Percentiles rank a stretch among this genome's conserved stretches.
phyloP scores from a whole-genome alignment of 2,888 invertebrate genomes.

The Trissolcus brochymenae region DNA sequence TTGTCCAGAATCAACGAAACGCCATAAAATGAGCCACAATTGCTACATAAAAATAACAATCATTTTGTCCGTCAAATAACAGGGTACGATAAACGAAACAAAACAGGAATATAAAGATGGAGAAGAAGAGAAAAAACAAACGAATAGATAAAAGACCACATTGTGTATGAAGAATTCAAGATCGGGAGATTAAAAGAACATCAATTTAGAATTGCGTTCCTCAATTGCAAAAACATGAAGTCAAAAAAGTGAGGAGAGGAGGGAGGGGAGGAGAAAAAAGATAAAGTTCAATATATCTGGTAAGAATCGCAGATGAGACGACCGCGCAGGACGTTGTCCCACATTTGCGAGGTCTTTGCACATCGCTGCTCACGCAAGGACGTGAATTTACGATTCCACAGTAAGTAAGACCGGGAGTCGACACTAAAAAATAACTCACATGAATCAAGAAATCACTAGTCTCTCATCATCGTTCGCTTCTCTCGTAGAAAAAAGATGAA shows the following conservation, averaged over 20 bases:
- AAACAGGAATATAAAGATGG: conserved; percentile 30
- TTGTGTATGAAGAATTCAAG: conserved; percentile 37
- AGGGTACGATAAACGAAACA: conserved; percentile 7
- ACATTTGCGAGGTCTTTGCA: conserved; percentile 56
- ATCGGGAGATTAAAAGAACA: conserved; percentile 47
- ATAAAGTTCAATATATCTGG: conserved; percentile 30
- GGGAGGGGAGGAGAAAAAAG: background rate
- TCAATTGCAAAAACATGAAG: conserved; percentile 22
- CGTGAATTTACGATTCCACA: conserved; percentile 53
- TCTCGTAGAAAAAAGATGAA: too few species aligned
- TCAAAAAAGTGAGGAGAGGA: conserved; percentile 8
- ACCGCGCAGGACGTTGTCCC: conserved; percentile 50
- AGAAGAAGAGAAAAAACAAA: conserved; percentile 14
- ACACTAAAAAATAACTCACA: too few species aligned
- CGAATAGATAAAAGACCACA: conserved; percentile 31
- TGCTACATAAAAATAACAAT: conserved; percentile 27
- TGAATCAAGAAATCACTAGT: too few species aligned
- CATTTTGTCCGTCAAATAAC: conserved; percentile 26
- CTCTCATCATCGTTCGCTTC: too few species aligned
- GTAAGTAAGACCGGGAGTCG: conserved; percentile 52
- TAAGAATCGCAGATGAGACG: conserved; percentile 25
- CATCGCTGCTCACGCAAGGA: conserved; percentile 58
- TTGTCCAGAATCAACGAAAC: conserved; percentile 3
- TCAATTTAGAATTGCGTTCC: conserved; percentile 35
- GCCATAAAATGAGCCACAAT: conserved; percentile 18